phyloP scores from a whole-genome alignment of 2,888 invertebrate genomes.

The Rhaphigaster nebulosa region DNA sequence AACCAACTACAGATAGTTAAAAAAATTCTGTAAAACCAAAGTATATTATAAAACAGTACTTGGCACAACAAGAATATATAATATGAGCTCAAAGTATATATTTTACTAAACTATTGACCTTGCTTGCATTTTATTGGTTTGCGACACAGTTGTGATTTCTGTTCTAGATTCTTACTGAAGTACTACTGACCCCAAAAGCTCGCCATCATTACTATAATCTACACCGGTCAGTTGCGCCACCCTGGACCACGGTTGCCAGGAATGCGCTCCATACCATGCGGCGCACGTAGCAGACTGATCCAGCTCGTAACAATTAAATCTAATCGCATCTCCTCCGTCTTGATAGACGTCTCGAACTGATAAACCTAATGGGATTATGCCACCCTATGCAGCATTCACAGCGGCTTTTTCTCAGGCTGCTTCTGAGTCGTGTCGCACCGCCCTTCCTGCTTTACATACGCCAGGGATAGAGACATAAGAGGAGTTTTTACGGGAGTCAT shows the following conservation, averaged over 20 bases:
- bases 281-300: slow-evolving; percentile 16
- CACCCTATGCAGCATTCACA: background rate
- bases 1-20: no score
- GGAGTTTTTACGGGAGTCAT: background rate
- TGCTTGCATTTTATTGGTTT: background rate
- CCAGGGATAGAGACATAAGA: slow-evolving; percentile 18
- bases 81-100: background rate
- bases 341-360: slow-evolving; percentile 1
- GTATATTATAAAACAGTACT: background rate
- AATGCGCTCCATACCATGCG: background rate
- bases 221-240: background rate
- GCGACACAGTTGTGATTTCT: background rate
- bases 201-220: background rate
- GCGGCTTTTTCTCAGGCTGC: background rate
- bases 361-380: slow-evolving; percentile 6
- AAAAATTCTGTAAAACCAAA: background rate
- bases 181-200: slow-evolving; percentile 15
- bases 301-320: slow-evolving; percentile 31
- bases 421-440: background rate
- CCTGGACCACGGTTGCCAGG: background rate
- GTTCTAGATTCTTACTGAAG: background rate
- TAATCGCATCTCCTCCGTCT: slow-evolving; percentile 39
- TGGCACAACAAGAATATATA: background rate
- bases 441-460: background rate
- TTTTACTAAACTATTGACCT: background rate